Conservation (phyloP, 2,888 invertebrate genomes). For the Metalampra italica region DNA sequence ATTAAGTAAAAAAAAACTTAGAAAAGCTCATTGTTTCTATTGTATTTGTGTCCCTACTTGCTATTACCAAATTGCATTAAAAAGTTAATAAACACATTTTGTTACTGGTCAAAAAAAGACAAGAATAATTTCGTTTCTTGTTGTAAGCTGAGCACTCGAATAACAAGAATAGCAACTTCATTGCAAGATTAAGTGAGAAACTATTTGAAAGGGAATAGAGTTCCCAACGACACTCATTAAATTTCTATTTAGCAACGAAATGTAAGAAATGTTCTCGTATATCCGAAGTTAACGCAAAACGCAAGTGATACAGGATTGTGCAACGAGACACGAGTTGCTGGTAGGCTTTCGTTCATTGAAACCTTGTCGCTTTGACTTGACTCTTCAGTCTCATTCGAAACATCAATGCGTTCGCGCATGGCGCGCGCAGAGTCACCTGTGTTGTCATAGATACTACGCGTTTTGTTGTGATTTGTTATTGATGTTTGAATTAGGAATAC, state of each 20-base stretch:
- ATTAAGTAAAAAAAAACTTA: no score
- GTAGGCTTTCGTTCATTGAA: not conserved
- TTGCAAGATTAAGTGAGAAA: not conserved
- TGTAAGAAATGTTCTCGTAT: not conserved
- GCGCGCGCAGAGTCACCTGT: not conserved
- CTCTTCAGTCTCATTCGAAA: conserved; percentile 17
- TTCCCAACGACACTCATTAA: not conserved
- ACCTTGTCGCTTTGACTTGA: conserved; percentile 1
- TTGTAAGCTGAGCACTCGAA: no score
- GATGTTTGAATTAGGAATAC: no score
- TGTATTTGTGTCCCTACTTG: no score
- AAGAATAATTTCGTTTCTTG: no score
- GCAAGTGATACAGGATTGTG: not conserved
- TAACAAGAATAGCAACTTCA: not conserved
- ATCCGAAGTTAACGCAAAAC: not conserved
- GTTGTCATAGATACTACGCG: not conserved
- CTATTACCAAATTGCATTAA: no score
- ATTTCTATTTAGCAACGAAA: not conserved
- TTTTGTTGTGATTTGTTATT: not conserved
- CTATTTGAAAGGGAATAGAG: not conserved
- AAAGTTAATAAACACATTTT: no score
- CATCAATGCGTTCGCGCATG: conserved; percentile 13
- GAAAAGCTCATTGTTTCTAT: no score
- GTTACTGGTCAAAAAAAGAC: no score
- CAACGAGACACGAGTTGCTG: not conserved